phyloP scores from a whole-genome alignment of 2,113 vertebrate genomes.

The Platycercus adscitus region DNA sequence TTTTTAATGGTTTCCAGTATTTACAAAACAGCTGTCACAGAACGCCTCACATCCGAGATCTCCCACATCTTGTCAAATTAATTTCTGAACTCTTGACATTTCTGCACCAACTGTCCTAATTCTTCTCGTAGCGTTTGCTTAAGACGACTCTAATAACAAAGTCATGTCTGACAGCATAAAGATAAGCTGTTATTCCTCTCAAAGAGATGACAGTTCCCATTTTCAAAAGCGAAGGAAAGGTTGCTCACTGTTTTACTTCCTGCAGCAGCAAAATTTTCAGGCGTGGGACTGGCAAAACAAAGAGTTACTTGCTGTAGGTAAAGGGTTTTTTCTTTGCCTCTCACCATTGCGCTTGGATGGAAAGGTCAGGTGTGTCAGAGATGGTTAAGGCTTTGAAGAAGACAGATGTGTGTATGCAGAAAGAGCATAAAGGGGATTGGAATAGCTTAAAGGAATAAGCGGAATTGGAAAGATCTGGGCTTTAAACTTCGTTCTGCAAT shows the following conservation, averaged over 20 bases:
- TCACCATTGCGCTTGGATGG: neutral
- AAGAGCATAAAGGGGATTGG: conserved; percentile 49
- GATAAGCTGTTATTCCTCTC: conserved; percentile 48
- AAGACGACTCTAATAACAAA: conserved; percentile 39
- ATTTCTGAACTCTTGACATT: conserved; percentile 45
- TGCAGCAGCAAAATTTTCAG: conserved; percentile 45
- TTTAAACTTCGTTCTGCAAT: conserved; percentile 39
- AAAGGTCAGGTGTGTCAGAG: conserved; percentile 71
- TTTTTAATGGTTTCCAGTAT: neutral
- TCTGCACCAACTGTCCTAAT: conserved; percentile 33
- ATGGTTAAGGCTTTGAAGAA: conserved; percentile 68
- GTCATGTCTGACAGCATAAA: conserved; percentile 47
- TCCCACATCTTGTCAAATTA: conserved; percentile 46
- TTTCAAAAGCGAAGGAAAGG: neutral
- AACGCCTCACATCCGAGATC: conserved; percentile 41
- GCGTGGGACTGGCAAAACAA: conserved; percentile 9
- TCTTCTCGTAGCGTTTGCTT: conserved; percentile 34
- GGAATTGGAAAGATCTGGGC: conserved; percentile 27
- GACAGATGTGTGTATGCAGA: conserved; percentile 57
- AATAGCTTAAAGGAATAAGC: conserved; percentile 55
- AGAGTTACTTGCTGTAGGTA: conserved; percentile 50
- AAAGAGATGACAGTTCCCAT: neutral
- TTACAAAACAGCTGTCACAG: conserved; percentile 29
- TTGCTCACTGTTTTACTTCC: neutral
- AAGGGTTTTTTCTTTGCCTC: conserved; percentile 33